Evolutionary conservation across 2,888 invertebrate species (phyloP), one percentile per base, ranked within the genome.

Genomic region (Spodoptera littoralis): DNA sequence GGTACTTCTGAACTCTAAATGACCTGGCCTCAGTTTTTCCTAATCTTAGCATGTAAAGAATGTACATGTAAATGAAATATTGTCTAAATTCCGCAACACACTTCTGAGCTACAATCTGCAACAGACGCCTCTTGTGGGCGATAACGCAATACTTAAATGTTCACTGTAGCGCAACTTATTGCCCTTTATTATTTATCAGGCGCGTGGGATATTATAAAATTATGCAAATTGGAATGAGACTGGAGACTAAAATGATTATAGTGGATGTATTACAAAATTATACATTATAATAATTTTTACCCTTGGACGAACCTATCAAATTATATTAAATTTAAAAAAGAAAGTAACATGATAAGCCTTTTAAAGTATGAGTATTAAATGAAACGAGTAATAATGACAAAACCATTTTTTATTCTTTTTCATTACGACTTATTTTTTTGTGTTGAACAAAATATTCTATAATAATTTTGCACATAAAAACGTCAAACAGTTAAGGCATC

Each of bases 401-500:
- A 79, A 72, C 59, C 53, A 52, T 65, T 53, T 70, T 75, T 79
- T 55, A 70, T 73, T 70, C 1, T 42, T 60, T 67, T 64, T 61
- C 62, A 66, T 61, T 69, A 58, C n/a, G 42, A 59, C 11, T 65
- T 56, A 50, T 36, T 65, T 58, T 22, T 70, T 47, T 9, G 70
- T 71, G 71, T 77, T 69, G 45, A 70, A 70, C 71, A 80, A 74
- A 70, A 65, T 77, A 70, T 65, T 36, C 65, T 77, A 62, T 65
- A 59, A 63, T 61, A 51, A 66, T 52, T 71, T 77, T 80, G 78
- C 78, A 72, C 78, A 65, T 74, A 53, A 60, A 65, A 55, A 67
- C 70, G 72, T 78, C 78, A 65, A 70, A 77, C 77, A 68, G 66
- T 65, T 76, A 77, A 79, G 78, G 80, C 78, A 72, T 77, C 61